Base-by-base conservation (phyloP, 2,113 vertebrate genomes). In the Willisornis vidua region DNA sequence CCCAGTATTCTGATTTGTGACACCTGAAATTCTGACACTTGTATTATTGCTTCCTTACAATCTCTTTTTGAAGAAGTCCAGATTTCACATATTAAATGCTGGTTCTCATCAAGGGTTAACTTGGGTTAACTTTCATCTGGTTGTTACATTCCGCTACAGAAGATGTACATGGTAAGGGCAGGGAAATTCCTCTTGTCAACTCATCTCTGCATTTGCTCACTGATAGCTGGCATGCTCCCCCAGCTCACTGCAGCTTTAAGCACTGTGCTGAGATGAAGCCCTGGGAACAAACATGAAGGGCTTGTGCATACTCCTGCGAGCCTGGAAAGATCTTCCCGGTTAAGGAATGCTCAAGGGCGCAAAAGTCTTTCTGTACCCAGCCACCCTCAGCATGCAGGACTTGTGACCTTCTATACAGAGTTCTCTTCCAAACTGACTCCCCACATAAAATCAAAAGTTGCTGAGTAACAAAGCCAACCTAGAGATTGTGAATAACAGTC, bases 211-310 rank as follows among this genome's bases (percentile, higher is more conserved):
- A 1, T 31, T 31, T 61, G 28, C 10, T 48, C 23, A 37, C 29
- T 5, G 12, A 25, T 1, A n/a, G 37, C 46, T 41, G 39, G 33
- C 35, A 55, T 0, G 6, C 33, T 57, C 25, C 14, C 43, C 20
- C 43, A 31, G 52, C 48, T 71, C 61, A 6, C 28, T 14, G 70
- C 49, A 48, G 37, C 6, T 2, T 23, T 9, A 35, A 52, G 26
- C 0, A 0, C 7, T 1, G 0, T 1, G 20, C 20, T 25, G 33
- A 63, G n/a, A 31, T 63, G 66, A 35, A 85, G 76, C 24, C 39
- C 26, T 35, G 25, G 26, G 20, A 71, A 68, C 19, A 82, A 68
- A 71, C 33, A 8, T 1, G 0, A 45, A 85, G 39, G 39, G 20
- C 6, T 24, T 52, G 16, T 33, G 31, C 4, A 12, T 1, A 4